A percentile compares a stretch with the other conserved stretches of the same genome.
phyloP scores from a whole-genome alignment of 2,113 vertebrate genomes.

The Gymnocephalus cernua region DNA sequence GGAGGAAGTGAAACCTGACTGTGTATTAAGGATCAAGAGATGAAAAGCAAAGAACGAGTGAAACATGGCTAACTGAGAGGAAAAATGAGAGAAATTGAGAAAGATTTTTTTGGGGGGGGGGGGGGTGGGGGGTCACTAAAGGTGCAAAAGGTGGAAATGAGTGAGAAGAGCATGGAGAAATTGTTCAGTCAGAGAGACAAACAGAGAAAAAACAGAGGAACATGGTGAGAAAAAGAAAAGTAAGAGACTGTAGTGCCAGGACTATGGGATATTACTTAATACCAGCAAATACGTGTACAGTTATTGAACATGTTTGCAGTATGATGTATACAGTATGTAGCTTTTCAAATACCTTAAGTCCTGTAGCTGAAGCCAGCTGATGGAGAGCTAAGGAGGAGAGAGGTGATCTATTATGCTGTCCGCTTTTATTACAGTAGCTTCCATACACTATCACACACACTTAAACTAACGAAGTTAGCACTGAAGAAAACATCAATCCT shows the following conservation, averaged over 20 bases:
- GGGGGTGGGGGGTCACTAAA: background rate
- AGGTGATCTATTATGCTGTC: slow-evolving; percentile 23
- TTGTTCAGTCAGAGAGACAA: slow-evolving; percentile 4
- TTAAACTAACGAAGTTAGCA: slow-evolving; percentile 1
- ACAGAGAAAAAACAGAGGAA: background rate
- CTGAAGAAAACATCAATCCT: slow-evolving; percentile 27
- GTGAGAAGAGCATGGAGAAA: background rate
- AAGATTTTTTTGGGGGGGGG: background rate
- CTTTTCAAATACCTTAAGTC: slow-evolving; percentile 26
- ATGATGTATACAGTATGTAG: background rate
- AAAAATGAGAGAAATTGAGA: slow-evolving; percentile 10
- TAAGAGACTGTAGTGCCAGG: background rate
- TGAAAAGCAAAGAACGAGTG: background rate
- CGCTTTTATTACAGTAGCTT: slow-evolving; percentile 14
- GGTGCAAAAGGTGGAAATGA: background rate
- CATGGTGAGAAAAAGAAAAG: background rate
- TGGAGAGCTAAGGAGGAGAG: background rate
- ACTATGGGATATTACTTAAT: slow-evolving; percentile 4
- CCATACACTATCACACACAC: slow-evolving; percentile 14
- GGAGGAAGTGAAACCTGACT: slow-evolving; percentile 30
- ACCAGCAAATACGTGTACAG: slow-evolving; percentile 15
- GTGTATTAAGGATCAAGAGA: slow-evolving; percentile 24
- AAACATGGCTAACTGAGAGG: slow-evolving; percentile 34
- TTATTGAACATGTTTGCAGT: slow-evolving; percentile 24
- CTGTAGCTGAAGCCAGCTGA: slow-evolving; percentile 29